Evolutionary conservation across 2,888 invertebrate species (phyloP), one percentile per base, ranked within the genome.

Genomic region (Drosophila greeni): DNA sequence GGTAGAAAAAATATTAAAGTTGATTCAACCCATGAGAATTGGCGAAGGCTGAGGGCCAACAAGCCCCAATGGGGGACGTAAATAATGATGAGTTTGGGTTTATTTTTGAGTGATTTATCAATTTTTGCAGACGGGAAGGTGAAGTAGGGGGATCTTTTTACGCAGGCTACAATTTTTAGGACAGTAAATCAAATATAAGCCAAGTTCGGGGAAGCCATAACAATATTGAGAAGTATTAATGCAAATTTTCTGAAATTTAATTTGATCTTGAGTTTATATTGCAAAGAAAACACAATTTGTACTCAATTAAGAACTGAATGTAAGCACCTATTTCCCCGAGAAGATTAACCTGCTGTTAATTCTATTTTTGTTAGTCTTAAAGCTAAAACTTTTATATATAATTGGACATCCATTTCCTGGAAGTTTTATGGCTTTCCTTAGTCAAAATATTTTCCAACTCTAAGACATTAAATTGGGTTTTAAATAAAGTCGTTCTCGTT

Each of bases 11-110:
- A 47, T 52, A 61, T 37, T 18, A 57, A 48, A 75, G 67, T 80
- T 75, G 64, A 64, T 67, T 73, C 48, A 71, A 75, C 65, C 62
- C 60, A 67, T 57, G 34, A 40, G 53, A 39, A 58, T 66, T 70
- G 48, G 42, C 58, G 29, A 57, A 42, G 45, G 52, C 60, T 71
- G 59, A 58, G 55, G 47, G 75, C 74, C 45, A 31, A 40, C 39
- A 47, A 55, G 37, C 16, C 26, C 48, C 42, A 48, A 66, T 66
- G 45, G 55, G 64, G 66, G 66, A 64, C 64, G 37, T 54, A 66
- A 52, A 65, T 64, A 65, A 57, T 66, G 68, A 67, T 51, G 51
- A 67, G 49, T 51, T 67, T 62, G 36, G 45, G 31, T 55, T 55
- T 51, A 70, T 64, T 45, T 49, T 16, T 24, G 34, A 67, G 58